A percentile compares a stretch with the other conserved stretches of the same genome.
Conservation (phyloP, 2,113 vertebrate species). For the Ellobius talpinus region DNA sequence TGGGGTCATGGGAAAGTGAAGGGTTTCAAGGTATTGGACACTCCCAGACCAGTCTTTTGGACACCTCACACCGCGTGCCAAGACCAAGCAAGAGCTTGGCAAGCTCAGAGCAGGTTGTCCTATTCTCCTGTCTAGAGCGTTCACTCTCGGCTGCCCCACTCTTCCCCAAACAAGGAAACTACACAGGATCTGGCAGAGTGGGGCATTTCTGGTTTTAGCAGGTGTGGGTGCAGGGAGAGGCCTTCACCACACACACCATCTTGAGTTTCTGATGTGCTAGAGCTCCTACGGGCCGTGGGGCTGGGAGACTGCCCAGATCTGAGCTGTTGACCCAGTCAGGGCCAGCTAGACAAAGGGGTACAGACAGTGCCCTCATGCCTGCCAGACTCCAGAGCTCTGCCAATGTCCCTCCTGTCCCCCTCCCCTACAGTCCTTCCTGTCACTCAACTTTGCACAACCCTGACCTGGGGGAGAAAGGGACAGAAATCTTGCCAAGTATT, state of each 20-base stretch:
- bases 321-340: neutral
- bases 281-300: neutral
- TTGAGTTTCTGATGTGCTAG: neutral
- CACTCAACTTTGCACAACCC: conserved; percentile 30
- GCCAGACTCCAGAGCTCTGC: neutral
- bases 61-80: neutral
- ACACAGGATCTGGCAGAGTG: fast-evolving
- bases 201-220: neutral
- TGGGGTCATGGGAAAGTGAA: no score
- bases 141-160: neutral
- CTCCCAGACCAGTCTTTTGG: neutral
- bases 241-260: no score
- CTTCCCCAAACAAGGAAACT: neutral
- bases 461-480: neutral
- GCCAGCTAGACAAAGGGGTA: neutral
- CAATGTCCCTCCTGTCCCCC: neutral
- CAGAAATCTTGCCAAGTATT: conserved; percentile 51
- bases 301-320: neutral
- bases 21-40: no score
- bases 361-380: neutral
- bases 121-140: neutral
- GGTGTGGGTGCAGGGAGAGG: neutral
- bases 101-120: neutral
- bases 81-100: neutral
- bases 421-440: neutral